Conservation (phyloP, 2,888 invertebrate genomes). For the Brachyptera risi region DNA sequence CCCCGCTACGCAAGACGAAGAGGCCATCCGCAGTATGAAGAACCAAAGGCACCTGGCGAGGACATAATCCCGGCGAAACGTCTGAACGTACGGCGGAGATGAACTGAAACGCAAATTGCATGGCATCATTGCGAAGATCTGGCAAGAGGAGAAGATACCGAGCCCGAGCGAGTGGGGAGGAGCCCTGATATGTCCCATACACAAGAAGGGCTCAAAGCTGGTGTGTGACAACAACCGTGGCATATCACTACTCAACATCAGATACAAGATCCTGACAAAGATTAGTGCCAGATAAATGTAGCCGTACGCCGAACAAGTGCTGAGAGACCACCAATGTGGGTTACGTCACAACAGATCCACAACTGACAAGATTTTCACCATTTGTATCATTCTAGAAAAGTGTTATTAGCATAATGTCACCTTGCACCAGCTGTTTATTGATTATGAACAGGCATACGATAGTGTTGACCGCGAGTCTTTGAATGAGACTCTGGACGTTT, state of each 20-base stretch:
- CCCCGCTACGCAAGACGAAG: not conserved
- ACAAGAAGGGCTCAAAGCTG: constrained; percentile 15
- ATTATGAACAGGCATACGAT: constrained; percentile 22
- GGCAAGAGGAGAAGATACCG: constrained; percentile 17
- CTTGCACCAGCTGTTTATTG: constrained; percentile 16
- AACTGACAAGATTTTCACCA: constrained; percentile 16
- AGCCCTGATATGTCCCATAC: constrained; percentile 11
- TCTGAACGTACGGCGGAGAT: constrained; percentile 2
- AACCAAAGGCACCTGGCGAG: constrained; percentile 9
- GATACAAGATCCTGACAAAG: constrained; percentile 13
- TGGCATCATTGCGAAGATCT: not conserved
- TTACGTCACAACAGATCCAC: constrained; percentile 14
- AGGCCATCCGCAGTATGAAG: not conserved
- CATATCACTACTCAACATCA: not conserved
- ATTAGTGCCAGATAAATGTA: not conserved
- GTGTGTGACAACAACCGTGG: constrained; percentile 4
- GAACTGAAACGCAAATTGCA: not conserved
- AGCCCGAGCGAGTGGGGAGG: constrained; percentile 14
- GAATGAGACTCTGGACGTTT: constrained; percentile 8
- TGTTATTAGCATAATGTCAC: constrained; percentile 11
- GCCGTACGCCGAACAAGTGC: not conserved
- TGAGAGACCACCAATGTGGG: constrained; percentile 16
- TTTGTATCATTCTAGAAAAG: constrained; percentile 17
- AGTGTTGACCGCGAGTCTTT: constrained; percentile 4
- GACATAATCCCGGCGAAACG: constrained; percentile 9